Base-by-base conservation (phyloP, 2,888 invertebrate species). In the Nymphalis urticae region DNA sequence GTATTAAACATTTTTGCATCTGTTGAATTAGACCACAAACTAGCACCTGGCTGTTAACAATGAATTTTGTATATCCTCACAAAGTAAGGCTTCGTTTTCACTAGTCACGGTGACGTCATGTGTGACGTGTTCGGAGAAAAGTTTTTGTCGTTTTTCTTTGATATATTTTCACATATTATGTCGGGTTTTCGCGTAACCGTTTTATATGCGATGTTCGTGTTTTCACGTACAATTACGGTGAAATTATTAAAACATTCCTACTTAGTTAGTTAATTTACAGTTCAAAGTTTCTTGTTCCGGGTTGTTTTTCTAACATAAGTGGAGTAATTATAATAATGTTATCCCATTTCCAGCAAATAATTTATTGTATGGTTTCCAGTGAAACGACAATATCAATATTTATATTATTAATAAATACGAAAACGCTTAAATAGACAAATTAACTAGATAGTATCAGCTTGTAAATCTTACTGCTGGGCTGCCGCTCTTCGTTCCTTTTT, bases 101-200 rank as follows among this genome's bases (percentile, higher is more conserved):
- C 69, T 36, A 70, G 73, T 73, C 71, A 73, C 32, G 63, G 64
- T 74, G 73, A 74, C 72, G 56, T 73, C 73, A 73, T 48, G 36
- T 19, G 19, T 70, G 69, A 72, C 68, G 64, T 54, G n/a, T 70
- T 64, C 68, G 60, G 27, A 63, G 67, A 65, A 65, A 65, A 54
- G 50, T 72, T 62, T 68, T 53, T 24, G 62, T 27, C 60, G 48
- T 47, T 48, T 60, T 64, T 66, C 27, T 64, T 64, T 58, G 24
- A 58, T 64, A 48, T 60, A 60, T 60, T 61, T 60, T 53, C 19
- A 42, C 42, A 42, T 13, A 42, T 42, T 42, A 42, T 42, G 42
- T 42, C 42, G 13, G 42, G 19, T 42, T 69, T 64, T 61, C 64
- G 27, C 48, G 63, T 64, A 56, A 69, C 54, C n/a, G 42, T n/a